Conservation (phyloP, 2,888 invertebrate genomes). For the Lasioglossum villosulum region DNA sequence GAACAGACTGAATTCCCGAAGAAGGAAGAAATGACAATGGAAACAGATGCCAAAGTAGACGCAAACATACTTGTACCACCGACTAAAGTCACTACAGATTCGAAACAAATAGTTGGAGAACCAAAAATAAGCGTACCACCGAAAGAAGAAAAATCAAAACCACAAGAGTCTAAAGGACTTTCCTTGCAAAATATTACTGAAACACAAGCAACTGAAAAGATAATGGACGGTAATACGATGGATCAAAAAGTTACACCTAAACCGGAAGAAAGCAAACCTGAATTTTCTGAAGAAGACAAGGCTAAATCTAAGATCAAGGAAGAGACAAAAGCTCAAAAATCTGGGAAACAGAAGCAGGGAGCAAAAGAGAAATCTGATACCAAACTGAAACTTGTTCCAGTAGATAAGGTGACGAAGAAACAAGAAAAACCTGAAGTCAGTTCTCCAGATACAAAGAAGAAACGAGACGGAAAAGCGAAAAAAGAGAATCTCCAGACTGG, state of each 20-base stretch:
- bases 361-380: slow-evolving; percentile 44
- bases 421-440: slow-evolving; percentile 27
- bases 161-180: background rate
- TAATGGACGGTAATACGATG: background rate
- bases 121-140: background rate
- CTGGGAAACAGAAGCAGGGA: slow-evolving; percentile 43
- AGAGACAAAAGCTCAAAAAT: slow-evolving; percentile 38
- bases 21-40: background rate
- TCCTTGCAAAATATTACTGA: background rate
- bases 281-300: slow-evolving; percentile 22
- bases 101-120: background rate
- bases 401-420: slow-evolving; percentile 37
- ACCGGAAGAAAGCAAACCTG: background rate
- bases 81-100: background rate
- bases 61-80: background rate
- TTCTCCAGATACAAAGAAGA: slow-evolving; percentile 38
- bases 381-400: slow-evolving; percentile 26
- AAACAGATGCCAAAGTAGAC: background rate
- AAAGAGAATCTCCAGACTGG: slow-evolving; percentile 50
- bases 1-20: background rate
- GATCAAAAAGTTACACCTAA: background rate
- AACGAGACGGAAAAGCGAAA: slow-evolving; percentile 45
- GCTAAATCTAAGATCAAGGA: slow-evolving; percentile 32
- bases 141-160: background rate
- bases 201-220: background rate